Evolutionary conservation across 1,140 invertebrate genomes (phyloP), one percentile per base, ranked within the genome.

Genomic region (Leptoteleia sp.): DNA sequence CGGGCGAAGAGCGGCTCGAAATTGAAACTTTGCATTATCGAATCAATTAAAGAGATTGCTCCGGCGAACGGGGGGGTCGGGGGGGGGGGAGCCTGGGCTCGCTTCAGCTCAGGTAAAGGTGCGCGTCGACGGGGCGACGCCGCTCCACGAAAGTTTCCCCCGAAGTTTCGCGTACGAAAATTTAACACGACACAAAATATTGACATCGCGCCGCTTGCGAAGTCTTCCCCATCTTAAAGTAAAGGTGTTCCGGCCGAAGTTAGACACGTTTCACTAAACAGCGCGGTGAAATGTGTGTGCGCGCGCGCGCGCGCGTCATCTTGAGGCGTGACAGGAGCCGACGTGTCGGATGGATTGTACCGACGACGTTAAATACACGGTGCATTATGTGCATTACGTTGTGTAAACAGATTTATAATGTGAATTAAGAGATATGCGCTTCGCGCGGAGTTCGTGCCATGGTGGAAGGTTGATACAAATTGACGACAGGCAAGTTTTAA

Each of bases 261-360:
- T 76, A 62, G 72, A 62, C 72, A 68, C 72, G 64, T 76, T 68
- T 62, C 64, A 68, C 72, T 76, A 68, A 68, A 62, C 54, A 61
- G 31, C 43, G 27, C 27, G 25, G 55, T 50, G 48, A 68, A 76
- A 68, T 68, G 35, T 48, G 29, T 67, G 40, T 52, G 35, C 7
- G 37, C 35, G n/a, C n/a, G n/a, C n/a, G n/a, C n/a, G n/a, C 12
- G 25, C 62, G 38, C 72, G 62, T 62, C 64, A 47, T 62, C 62
- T 76, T 76, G 35, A 55, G 55, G 27, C 64, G 19, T 68, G 62
- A 76, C 72, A 47, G 62, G 62, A 25, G 29, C 47, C 52, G 52
- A 37, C 52, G 59, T 27, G 70, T 61, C 54, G 64, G 64, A 64
- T 50, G 50, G 64, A 68, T 76, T 68, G 19, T 64, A 57, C 38